Evolutionary conservation across 2,113 vertebrate genomes (phyloP), one percentile per base, ranked within the genome.

Genomic region (Paedocypris sp.): DNA sequence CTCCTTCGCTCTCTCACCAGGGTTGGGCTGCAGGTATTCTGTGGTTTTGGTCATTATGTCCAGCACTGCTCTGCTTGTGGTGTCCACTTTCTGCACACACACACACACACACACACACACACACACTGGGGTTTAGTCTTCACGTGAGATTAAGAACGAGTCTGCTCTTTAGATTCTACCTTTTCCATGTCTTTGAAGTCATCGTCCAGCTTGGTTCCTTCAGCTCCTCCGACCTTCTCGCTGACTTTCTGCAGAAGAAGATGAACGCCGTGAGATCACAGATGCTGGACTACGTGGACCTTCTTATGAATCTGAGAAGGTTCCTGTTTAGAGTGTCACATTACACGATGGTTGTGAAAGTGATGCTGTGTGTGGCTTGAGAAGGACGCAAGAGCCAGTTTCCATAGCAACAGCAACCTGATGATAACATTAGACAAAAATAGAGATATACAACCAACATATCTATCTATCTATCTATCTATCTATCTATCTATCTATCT

Each of bases 131-230:
- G 39, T 19, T 31, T 16, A 49, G 6, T 8, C 15, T 6, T 18
- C 19, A 10, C 1, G 4, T 15, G 43, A 25, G 12, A 6, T 23
- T 45, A 23, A 12, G 23, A 45, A 15, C 12, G 15, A 12, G 8
- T 18, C 23, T 15, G n/a, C 1, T 7, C 11, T 7, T 2, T n/a
- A n/a, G 16, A 0, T 1, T 42, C 2, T 32, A 67, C 66, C 60
- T 68, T 68, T 28, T 68, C 66, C 66, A 68, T 68, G 35, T 68
- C 66, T 42, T 68, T 68, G 18, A 68, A 68, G 29, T 68, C 66
- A 68, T 68, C 59, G 4, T 68, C 66, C 2, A 68, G 60, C 32
- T 68, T 68, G 15, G 66, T 68, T 10, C 66, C 66, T 45, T 68
- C 66, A 16, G 66, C 66, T 23, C 66, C 66, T 39, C 66, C 66